Evolutionary conservation across 2,113 vertebrate genomes (phyloP), one percentile per base, ranked within the genome.

Genomic region (Bucco capensis): DNA sequence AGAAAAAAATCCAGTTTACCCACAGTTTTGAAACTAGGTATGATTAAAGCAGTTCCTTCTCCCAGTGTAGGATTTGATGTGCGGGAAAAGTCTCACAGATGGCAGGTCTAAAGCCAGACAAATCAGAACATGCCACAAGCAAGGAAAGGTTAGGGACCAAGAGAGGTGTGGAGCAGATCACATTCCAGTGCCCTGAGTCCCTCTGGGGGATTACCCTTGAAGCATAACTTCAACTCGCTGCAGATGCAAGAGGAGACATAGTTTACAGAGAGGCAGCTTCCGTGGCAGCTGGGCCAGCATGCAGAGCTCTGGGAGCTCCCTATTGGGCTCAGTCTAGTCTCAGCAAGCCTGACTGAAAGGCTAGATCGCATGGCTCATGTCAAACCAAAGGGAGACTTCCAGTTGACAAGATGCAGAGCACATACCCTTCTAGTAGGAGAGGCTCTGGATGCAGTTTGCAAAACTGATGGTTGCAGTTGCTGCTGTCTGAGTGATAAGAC

Each of bases 11-110:
- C 25, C 61, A 84, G 83, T 82, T 86, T 70, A 66, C 51, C 83
- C 88, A 72, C 57, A 84, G 35, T 90, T 94, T 89, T 95, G 88
- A 78, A 94, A 91, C 71, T 30, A 47, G 24, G 56, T 67, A 57
- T 95, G 88, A 91, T 76, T 88, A 88, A 92, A 69, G 51, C 78
- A 60, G 53, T 19, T 84, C 38, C 30, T 88, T 94, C 51, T 90
- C 23, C 10, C 7, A 2, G 31, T 14, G 18, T 56, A 75, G 47
- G 83, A 72, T 62, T 38, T 2, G 2, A 37, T 4, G 5, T 50
- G 44, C 50, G 81, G 53, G 40, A 87, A 57, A 53, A 67, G 54
- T 33, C 33, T 86, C 35, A n/a, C 28, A 51, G 65, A 49, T 1
- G 4, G 12, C 3, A 5, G 31, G 11, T 87, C 53, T 76, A 66